Conservation (phyloP, 2,797 vertebrate species). For the Sparus aurata region DNA sequence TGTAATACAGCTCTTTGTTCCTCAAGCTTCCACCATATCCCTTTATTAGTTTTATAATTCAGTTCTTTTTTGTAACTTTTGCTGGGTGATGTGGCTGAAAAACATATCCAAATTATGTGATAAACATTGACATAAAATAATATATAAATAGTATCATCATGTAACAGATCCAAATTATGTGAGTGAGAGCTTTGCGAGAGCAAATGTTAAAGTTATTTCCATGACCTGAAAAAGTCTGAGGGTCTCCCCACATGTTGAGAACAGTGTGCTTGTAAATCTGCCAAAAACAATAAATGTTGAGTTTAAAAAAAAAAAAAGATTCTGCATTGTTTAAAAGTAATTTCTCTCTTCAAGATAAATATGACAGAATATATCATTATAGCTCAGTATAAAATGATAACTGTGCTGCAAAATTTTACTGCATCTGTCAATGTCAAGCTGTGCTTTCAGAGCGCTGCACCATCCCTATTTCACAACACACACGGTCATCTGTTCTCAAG, state of each 20-base stretch:
- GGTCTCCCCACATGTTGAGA: conserved; percentile 1
- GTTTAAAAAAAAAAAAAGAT: no score
- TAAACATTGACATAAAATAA: neutral
- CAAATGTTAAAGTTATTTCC: neutral
- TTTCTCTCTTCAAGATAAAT: neutral
- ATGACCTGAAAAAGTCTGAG: neutral
- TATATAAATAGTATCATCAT: neutral
- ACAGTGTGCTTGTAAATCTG: neutral
- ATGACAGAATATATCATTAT: conserved; percentile 7
- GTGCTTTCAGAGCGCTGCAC: neutral
- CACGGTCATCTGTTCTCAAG: neutral
- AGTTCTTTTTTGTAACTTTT: neutral
- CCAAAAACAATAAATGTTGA: neutral
- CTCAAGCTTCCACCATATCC: neutral
- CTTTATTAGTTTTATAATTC: neutral
- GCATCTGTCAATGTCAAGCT: conserved; percentile 2
- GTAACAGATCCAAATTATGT: neutral
- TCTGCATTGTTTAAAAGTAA: neutral
- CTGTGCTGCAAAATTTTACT: conserved; percentile 1
- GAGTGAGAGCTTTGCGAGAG: neutral
- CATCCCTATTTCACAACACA: neutral
- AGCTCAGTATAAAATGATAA: neutral
- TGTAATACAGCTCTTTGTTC: neutral
- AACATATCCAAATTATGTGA: neutral
- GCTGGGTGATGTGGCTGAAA: neutral